phyloP scores from a whole-genome alignment of 2,888 invertebrate species.

The Pheosia tremula region DNA sequence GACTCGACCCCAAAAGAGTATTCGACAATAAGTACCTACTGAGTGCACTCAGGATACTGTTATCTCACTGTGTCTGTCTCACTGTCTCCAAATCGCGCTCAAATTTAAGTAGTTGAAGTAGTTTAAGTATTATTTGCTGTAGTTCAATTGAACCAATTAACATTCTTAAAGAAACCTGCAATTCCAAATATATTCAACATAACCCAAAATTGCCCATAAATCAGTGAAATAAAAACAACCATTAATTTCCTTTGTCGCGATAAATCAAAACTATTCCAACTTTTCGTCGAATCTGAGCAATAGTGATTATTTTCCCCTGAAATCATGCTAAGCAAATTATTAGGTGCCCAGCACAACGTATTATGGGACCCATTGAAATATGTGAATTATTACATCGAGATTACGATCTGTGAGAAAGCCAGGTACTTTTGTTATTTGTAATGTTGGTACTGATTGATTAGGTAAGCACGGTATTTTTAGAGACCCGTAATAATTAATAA shows the following conservation, averaged over 20 bases:
- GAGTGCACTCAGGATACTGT: too few species aligned
- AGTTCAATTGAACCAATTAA: too few species aligned
- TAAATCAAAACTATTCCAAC: background rate
- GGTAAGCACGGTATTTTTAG: constrained; percentile 15
- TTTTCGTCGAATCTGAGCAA: background rate
- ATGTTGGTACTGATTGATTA: constrained; percentile 14
- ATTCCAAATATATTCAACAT: too few species aligned
- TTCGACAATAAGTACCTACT: too few species aligned
- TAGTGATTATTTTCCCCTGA: background rate
- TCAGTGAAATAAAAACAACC: background rate
- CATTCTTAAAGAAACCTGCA: too few species aligned
- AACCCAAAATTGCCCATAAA: background rate
- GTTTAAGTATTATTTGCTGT: too few species aligned
- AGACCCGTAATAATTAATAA: background rate
- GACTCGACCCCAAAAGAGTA: too few species aligned
- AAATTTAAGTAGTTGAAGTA: too few species aligned
- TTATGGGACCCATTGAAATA: constrained; percentile 33
- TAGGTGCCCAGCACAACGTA: constrained; percentile 22
- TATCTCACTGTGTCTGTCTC: too few species aligned
- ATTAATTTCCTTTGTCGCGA: background rate
- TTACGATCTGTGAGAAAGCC: constrained; percentile 14
- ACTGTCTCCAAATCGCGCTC: too few species aligned
- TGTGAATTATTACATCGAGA: constrained; percentile 21
- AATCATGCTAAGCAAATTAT: background rate
- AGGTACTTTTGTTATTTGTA: constrained; percentile 18